Evolutionary conservation across 1,140 invertebrate genomes (phyloP).

Genomic region (Monomorium pharaonis): DNA sequence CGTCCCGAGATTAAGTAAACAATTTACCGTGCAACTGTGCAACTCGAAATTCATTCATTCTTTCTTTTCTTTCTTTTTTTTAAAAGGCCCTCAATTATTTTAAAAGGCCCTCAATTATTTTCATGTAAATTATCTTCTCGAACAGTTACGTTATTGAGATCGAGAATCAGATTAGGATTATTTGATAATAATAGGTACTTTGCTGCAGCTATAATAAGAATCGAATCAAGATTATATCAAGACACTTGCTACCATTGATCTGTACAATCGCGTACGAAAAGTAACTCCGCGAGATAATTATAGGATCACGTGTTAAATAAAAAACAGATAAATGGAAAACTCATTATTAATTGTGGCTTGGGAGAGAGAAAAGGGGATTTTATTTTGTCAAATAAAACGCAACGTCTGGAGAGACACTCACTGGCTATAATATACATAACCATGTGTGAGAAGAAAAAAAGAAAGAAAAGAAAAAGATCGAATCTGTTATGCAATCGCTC

Average conservation of each 20-base stretch:
- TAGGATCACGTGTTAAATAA: slow-evolving; percentile 25
- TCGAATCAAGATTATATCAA: slow-evolving; percentile 56
- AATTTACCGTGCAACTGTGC: slow-evolving; percentile 7
- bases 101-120: slow-evolving; percentile 1
- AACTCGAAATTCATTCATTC: neutral
- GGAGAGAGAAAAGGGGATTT: neutral
- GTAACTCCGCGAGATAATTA: slow-evolving; percentile 34
- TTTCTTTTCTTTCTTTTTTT: neutral
- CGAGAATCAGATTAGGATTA: slow-evolving; percentile 12
- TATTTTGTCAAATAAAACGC: neutral
- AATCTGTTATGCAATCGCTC: slow-evolving; percentile 25
- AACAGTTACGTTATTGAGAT: slow-evolving; percentile 31
- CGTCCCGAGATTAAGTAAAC: neutral
- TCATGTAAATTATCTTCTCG: slow-evolving; percentile 5
- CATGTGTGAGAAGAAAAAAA: neutral
- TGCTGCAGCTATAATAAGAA: slow-evolving; percentile 47
- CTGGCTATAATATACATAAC: neutral
- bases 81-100: neutral
- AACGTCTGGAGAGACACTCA: neutral
- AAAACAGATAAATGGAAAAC: neutral
- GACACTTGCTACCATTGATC: slow-evolving; percentile 27
- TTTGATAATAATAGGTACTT: slow-evolving; percentile 16
- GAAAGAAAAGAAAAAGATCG: slow-evolving; percentile 13
- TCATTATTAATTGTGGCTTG: slow-evolving; percentile 25
- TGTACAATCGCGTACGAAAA: slow-evolving; percentile 55